Conservation (phyloP, 2,797 vertebrate species). For the Sebastes matsubarae region DNA sequence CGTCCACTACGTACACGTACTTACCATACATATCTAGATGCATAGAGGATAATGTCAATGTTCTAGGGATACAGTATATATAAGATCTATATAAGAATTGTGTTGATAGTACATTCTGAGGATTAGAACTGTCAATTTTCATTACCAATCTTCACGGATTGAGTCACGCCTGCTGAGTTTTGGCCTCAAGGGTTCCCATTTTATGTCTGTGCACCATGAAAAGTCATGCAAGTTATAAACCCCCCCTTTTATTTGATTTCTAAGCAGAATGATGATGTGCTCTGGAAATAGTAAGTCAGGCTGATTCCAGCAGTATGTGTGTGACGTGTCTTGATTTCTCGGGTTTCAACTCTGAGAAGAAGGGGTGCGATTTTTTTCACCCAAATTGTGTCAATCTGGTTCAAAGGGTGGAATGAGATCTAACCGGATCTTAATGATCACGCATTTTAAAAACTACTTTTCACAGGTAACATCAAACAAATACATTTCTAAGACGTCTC, state of each 20-base stretch:
- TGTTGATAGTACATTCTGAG: neutral
- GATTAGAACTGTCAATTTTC: neutral
- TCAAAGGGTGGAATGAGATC: neutral
- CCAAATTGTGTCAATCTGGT: neutral
- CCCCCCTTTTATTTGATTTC: neutral
- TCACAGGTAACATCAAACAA: neutral
- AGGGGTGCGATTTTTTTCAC: rapidly evolving
- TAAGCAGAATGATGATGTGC: neutral
- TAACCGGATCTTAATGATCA: neutral
- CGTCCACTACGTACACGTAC: rapidly evolving
- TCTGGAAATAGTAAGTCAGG: neutral
- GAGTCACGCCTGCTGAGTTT: neutral
- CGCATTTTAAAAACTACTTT: neutral
- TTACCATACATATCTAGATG: neutral
- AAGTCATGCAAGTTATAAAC: neutral
- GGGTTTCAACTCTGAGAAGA: neutral
- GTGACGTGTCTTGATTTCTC: neutral
- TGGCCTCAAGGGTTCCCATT: neutral
- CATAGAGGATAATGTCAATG: neutral
- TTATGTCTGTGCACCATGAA: neutral
- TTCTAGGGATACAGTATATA: neutral
- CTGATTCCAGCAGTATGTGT: neutral
- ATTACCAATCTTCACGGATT: neutral
- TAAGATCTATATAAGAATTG: too few species aligned
- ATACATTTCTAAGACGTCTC: neutral